A percentile compares a stretch with the other conserved stretches of the same genome.
Conservation (phyloP, 1,140 invertebrate species). For the Caenorhabditis latens region DNA sequence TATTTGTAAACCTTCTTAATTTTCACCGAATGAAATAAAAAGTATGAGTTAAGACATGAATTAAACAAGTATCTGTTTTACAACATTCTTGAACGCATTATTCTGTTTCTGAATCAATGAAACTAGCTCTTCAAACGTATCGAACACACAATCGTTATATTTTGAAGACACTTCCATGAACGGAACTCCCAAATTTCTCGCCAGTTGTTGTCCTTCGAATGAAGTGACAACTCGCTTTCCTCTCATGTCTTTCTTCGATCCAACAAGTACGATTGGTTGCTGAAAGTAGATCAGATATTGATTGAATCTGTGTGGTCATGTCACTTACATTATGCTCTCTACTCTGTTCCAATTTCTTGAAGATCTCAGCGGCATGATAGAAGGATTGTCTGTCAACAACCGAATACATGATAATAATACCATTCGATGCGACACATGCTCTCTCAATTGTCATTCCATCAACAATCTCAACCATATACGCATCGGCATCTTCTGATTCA, state of each 20-base stretch:
- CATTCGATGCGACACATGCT: conserved; percentile 25
- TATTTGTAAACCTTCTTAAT: neutral
- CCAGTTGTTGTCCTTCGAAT: neutral
- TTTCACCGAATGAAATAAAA: neutral
- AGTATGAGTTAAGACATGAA: neutral
- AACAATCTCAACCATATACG: conserved; percentile 33
- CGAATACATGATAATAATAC: conserved; percentile 43
- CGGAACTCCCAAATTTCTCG: neutral
- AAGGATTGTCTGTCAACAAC: conserved; percentile 15
- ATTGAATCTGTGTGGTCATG: neutral
- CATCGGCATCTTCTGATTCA: conserved; percentile 27
- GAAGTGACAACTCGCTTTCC: neutral
- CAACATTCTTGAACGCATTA: conserved; percentile 10
- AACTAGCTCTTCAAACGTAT: conserved; percentile 29
- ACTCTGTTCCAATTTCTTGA: neutral
- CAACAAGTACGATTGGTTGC: conserved; percentile 29
- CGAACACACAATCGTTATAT: conserved; percentile 29
- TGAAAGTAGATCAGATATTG: neutral
- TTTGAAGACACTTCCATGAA: conserved; percentile 23
- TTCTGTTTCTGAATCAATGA: conserved; percentile 39
- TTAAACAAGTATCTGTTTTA: conserved; percentile 31
- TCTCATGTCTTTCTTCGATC: conserved; percentile 25
- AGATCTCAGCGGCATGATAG: conserved; percentile 37
- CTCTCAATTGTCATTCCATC: conserved; percentile 21
- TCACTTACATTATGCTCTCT: conserved; percentile 44